A percentile compares a stretch with the other conserved stretches of the same genome.
phyloP scores from a whole-genome alignment of 2,888 invertebrate species.

The Lacanobia wlatinum region DNA sequence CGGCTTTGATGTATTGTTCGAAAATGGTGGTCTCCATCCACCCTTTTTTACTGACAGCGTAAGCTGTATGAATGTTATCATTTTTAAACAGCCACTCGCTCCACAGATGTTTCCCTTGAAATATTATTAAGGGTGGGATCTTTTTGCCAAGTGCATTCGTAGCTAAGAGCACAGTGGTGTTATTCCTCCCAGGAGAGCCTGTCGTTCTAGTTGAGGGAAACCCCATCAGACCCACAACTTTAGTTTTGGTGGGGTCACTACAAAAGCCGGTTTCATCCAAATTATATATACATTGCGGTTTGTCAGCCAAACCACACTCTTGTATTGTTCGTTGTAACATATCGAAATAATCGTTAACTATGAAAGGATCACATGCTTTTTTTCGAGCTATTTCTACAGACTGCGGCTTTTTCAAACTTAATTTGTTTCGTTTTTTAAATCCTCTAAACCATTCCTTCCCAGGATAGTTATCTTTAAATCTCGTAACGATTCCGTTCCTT shows the following conservation, averaged over 20 bases:
- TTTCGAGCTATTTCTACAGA: conserved; percentile 65
- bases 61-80: conserved; percentile 12
- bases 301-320: conserved; percentile 40
- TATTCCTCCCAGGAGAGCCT: conserved; percentile 24
- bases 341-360: conserved; percentile 47
- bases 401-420: conserved; percentile 70
- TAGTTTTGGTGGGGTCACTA: conserved; percentile 38
- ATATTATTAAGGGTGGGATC: conserved; percentile 1
- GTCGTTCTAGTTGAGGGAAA: conserved; percentile 43
- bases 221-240: conserved; percentile 36
- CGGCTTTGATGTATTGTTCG: conserved; percentile 4
- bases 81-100: conserved; percentile 7
- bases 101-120: conserved; percentile 14
- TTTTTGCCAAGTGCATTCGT: conserved; percentile 1
- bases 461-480: conserved; percentile 65
- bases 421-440: conserved; percentile 57
- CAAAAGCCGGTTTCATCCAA: conserved; percentile 37
- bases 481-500: conserved; percentile 63
- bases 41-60: conserved; percentile 10
- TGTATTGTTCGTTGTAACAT: conserved; percentile 42
- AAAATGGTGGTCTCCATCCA: conserved; percentile 10
- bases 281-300: conserved; percentile 45
- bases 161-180: conserved; percentile 3
- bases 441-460: conserved; percentile 66
- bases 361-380: conserved; percentile 46